Base-by-base conservation (phyloP, 2,888 invertebrate genomes). In the Eledona agricola region DNA sequence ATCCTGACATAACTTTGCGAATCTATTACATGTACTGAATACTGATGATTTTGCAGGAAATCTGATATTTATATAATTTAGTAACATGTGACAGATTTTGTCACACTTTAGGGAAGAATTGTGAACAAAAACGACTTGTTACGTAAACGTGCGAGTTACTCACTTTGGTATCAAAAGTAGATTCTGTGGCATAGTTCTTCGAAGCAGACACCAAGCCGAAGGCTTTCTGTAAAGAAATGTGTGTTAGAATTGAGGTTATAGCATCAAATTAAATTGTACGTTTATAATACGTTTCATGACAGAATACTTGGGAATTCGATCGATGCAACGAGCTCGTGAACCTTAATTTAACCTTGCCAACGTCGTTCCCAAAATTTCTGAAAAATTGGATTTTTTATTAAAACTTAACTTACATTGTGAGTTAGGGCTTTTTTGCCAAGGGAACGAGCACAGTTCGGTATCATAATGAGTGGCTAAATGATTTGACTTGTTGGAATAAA, bases 181-280 rank as follows among this genome's bases (percentile, higher is more conserved):
- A 83, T 72, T 86, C 85, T 3, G 81, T 81, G 56, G 81, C 82
- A 59, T 83, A 86, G 65, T 81, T 83, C 62, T 80, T 83, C 42
- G 74, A 38, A 34, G 62, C 60, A 3, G 66, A 56, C 29, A 72
- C 52, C 16, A 74, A 53, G 2, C 70, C 70, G 38, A 73, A 58
- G 13, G 71, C 69, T 65, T 74, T 75, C 75, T 75, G 63, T 52
- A 70, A 70, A 23, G 45, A 61, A 58, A 49, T 10, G 26, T 51
- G 55, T 47, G 38, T 55, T 11, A 49, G 26, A 31, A 54, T 52
- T 49, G n/a, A 45, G 57, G 52, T 43, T 53, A 42, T 29, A 40
- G 29, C 9, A 38, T 7, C 22, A 19, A 46, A 43, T 35, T 2
- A 15, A 4, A 6, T 29, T 31, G 62, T 67, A 67, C 67, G 55